A percentile compares a stretch with the other conserved stretches of the same genome.
These are phyloP conservation scores for Chrysaora quinquecirrha DNA, from an alignment of 30 jellyfish, hydroid and myxozoan species.

Conservation along the genomic window DNA sequence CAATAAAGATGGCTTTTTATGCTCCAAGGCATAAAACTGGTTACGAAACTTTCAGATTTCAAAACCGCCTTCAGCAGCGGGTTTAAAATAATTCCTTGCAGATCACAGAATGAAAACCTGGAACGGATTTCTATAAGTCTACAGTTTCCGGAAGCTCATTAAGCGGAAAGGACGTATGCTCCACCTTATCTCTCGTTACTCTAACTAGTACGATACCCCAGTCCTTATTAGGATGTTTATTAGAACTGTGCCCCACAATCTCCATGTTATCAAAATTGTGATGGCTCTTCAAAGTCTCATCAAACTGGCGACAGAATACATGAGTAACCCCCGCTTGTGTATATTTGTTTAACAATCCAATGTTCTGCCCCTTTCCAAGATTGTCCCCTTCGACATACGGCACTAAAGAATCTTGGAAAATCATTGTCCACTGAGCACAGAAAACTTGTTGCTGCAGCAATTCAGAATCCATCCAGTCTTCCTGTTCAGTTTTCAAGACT, in stretches of 20 bases:
- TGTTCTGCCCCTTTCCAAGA: not conserved
- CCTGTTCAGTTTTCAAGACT: slow-evolving; percentile 38
- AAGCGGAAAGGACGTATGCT: slow-evolving; percentile 4
- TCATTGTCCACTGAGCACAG: slow-evolving; percentile 50
- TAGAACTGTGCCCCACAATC: slow-evolving; percentile 25
- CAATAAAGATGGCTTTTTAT: too few relatives aligned
- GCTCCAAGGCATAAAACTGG: too few relatives aligned
- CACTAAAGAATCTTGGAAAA: slow-evolving; percentile 46
- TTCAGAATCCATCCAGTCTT: slow-evolving; percentile 74
- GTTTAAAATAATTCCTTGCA: too few relatives aligned
- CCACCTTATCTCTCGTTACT: slow-evolving; percentile 47
- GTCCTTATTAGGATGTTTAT: not conserved
- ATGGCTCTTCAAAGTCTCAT: not conserved
- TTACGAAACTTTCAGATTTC: too few relatives aligned
- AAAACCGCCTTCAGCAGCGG: too few relatives aligned
- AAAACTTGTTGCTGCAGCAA: slow-evolving; percentile 66
- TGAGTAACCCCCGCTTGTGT: slow-evolving; percentile 63
- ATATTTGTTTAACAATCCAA: slow-evolving; percentile 26
- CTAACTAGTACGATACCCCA: slow-evolving; percentile 46
- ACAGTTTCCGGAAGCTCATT: not conserved
- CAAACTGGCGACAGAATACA: slow-evolving; percentile 46
- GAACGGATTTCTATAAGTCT: not conserved
- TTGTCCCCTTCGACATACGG: not conserved
- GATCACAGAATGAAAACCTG: not conserved
- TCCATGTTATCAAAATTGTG: not conserved